Evolutionary conservation across 64 coral and sea anemone species (phyloP).

Genomic region (Montipora cactus): DNA sequence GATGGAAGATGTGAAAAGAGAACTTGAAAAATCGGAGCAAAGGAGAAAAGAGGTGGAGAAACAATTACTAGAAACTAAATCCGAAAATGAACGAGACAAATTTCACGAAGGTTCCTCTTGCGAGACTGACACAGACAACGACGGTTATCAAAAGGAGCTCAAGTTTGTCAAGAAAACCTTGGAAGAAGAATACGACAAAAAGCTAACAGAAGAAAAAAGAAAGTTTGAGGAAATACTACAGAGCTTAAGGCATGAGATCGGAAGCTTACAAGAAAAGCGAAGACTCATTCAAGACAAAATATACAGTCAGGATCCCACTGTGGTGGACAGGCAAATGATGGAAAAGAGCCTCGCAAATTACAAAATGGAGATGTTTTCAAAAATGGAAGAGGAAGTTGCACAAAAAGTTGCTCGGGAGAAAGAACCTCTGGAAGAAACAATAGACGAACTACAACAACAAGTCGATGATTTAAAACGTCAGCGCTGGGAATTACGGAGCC

Average conservation of each 20-base stretch:
- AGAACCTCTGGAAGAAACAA: constrained; percentile 78
- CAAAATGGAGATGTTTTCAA: constrained; percentile 85
- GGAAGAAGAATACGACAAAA: constrained; percentile 91
- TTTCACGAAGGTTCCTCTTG: not conserved
- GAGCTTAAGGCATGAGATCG: constrained; percentile 67
- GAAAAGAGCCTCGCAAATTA: constrained; percentile 94
- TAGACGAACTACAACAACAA: constrained; percentile 75
- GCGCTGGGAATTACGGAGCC: constrained; percentile 82
- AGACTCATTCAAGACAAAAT: constrained; percentile 91
- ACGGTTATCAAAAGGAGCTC: constrained; percentile 18
- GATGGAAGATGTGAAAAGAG: constrained; percentile 66
- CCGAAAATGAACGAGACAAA: constrained; percentile 4
- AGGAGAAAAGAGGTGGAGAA: constrained; percentile 73
- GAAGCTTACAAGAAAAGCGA: constrained; percentile 89
- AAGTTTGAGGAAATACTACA: constrained; percentile 92
- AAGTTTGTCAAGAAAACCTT: constrained; percentile 47
- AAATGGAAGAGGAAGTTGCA: constrained; percentile 84
- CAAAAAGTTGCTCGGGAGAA: constrained; percentile 78
- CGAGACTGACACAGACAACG: not conserved
- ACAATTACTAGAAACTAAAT: constrained; percentile 5
- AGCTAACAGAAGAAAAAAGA: constrained; percentile 72
- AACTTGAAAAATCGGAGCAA: constrained; percentile 50
- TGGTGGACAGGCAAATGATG: constrained; percentile 69
- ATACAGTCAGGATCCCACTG: constrained; percentile 78
- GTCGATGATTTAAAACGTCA: constrained; percentile 85